Base-by-base conservation (phyloP, 2,888 invertebrate genomes). In the Prostheceraeus crozeri region DNA sequence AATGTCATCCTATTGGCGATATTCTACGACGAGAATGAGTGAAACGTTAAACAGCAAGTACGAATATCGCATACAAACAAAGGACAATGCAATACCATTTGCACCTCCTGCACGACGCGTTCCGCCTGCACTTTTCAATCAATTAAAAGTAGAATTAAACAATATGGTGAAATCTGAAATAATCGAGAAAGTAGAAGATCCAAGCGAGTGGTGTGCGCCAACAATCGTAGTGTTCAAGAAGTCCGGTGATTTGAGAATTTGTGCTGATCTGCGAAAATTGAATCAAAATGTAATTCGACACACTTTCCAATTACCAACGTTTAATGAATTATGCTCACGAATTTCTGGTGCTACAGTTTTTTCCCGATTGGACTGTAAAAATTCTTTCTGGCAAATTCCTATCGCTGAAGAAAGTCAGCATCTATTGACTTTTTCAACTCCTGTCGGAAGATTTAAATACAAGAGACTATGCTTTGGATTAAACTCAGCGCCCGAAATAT, bases 181-280 rank as follows among this genome's bases (percentile, higher is more conserved):
- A 11, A 60, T 60, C 30, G 36, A 25, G 46, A 25, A 36, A 25
- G 60, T 60, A 11, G 45, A 21, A 16, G 56, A 60, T 25, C 60
- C 60, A 16, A 55, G 56, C 14, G 56, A 60, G 30, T 57, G 60
- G 56, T 30, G 28, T 4, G 25, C 40, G 33, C 30, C 19, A 10
- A 35, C 23, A 11, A 25, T 36, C 23, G 25, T 28, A 14, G 11
- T 19, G n/a, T 55, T 35, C 14, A 35, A 59, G 52, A 31, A 57
- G 23, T 25, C 25, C 28, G 27, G 28, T 11, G 27, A 48, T 30
- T 48, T 48, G 48, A 48, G 48, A 48, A 30, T 48, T 48, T 48
- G 48, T 48, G 48, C 48, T 48, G 16, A 8, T 48, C 28, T 48
- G 28, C 6, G 48, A 30, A 48, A 48, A 48, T 48, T 48, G 48